These are phyloP conservation scores for Phylloscopus trochiloides DNA, from an alignment of 2,113 vertebrate genomes.

Conservation along the genomic window DNA sequence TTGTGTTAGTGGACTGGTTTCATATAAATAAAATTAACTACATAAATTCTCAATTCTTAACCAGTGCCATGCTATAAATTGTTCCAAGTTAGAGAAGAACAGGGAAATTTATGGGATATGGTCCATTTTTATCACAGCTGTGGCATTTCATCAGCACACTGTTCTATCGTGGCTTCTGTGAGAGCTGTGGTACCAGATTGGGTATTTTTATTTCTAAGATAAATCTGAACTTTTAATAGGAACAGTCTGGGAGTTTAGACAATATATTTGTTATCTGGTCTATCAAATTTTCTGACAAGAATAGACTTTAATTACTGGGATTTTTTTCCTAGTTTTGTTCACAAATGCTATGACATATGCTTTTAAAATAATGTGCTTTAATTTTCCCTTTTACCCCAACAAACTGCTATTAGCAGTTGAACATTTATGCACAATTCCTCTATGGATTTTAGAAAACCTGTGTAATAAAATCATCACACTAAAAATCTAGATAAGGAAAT, in stretches of 20 bases:
- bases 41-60: neutral
- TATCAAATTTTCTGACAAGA: neutral
- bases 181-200: neutral
- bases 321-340: neutral
- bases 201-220: constrained; percentile 1
- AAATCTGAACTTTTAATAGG: constrained; percentile 2
- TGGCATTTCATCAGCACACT: neutral
- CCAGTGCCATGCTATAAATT: neutral
- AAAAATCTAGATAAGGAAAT: neutral
- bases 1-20: neutral
- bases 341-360: neutral
- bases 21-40: neutral
- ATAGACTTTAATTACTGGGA: neutral
- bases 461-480: neutral
- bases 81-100: neutral
- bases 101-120: neutral
- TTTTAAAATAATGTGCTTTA: neutral
- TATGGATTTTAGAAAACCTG: neutral
- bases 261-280: neutral
- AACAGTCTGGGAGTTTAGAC: neutral
- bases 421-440: neutral
- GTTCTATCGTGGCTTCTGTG: neutral
- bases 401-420: neutral
- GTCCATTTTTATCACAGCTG: neutral
- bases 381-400: neutral